Evolutionary conservation across 2,113 vertebrate species (phyloP), one percentile per base, ranked within the genome.

Genomic region (Promerops cafer): DNA sequence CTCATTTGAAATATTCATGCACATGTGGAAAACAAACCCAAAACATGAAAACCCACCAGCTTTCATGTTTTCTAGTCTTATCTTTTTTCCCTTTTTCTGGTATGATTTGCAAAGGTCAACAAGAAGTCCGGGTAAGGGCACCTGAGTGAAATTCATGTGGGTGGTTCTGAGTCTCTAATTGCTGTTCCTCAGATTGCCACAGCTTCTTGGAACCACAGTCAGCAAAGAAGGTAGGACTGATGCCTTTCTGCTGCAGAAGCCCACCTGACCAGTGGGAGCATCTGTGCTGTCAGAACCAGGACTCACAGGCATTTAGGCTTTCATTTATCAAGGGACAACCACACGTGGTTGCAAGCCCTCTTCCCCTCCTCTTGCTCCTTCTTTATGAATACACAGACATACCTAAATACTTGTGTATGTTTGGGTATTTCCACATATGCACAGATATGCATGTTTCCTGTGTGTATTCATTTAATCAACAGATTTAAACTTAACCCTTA

Each of bases 11-110:
- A n/a, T 91, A 76, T 40, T 89, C 9, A 64, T 70, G 57, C 8
- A 5, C 18, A 24, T 61, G 22, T 54, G 10, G 37, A 65, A 89
- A 74, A 78, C 30, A 72, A 87, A 63, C 12, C 59, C 17, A 18
- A 40, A 15, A 39, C 10, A 37, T 13, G 5, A 35, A 60, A 76
- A 81, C 20, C 20, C 5, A 3, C 23, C 39, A 33, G 3, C 7
- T 91, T 91, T 61, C 30, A 54, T 81, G 8, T 57, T 70, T 93
- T 70, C 21, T 12, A 57, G n/a, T 37, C 11, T 83, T 26, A 74
- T 54, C 2, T 66, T 54, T 81, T 16, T 0, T 4, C 7, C 2
- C 2, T 12, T 61, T 77, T 76, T 40, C 19, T 69, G 24, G 3
- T 63, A 39, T 59, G 49, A 60, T 68, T 56, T 90, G 10, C 8